Conservation (phyloP, 1,140 invertebrate genomes). For the Delia radicum region DNA sequence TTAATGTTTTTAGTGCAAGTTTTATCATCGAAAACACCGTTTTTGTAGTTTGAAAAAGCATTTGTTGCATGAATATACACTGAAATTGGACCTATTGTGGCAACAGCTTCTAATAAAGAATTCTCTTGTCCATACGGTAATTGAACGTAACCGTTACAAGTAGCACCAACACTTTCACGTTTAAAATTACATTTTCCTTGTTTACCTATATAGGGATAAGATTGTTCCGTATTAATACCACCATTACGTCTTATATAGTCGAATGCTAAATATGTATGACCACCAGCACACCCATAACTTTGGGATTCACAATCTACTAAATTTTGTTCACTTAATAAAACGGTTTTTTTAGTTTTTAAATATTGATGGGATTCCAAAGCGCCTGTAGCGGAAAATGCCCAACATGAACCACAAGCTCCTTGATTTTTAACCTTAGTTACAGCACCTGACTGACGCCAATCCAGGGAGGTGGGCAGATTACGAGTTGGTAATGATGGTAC, state of each 20-base stretch:
- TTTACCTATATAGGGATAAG: conserved; percentile 83
- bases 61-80: conserved; percentile 92
- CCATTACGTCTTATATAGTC: conserved; percentile 86
- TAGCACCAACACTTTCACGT: conserved; percentile 77
- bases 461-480: conserved; percentile 71
- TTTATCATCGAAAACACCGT: conserved; percentile 65
- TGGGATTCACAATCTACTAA: conserved; percentile 88
- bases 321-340: conserved; percentile 96
- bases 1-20: conserved; percentile 74
- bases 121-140: conserved; percentile 77
- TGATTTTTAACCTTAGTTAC: conserved; percentile 95
- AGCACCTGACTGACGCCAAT: conserved; percentile 85
- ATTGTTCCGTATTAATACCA: conserved; percentile 88
- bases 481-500: conserved; percentile 59
- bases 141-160: conserved; percentile 57
- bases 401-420: conserved; percentile 91
- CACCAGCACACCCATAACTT: conserved; percentile 95
- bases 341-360: conserved; percentile 76
- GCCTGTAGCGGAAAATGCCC: conserved; percentile 91
- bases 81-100: conserved; percentile 83
- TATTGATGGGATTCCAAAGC: conserved; percentile 96
- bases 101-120: conserved; percentile 75
- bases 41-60: conserved; percentile 67
- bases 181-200: conserved; percentile 71
- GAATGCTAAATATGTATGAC: conserved; percentile 91